Base-by-base conservation (phyloP, 2,888 invertebrate genomes). In the Ectemnius lituratus region DNA sequence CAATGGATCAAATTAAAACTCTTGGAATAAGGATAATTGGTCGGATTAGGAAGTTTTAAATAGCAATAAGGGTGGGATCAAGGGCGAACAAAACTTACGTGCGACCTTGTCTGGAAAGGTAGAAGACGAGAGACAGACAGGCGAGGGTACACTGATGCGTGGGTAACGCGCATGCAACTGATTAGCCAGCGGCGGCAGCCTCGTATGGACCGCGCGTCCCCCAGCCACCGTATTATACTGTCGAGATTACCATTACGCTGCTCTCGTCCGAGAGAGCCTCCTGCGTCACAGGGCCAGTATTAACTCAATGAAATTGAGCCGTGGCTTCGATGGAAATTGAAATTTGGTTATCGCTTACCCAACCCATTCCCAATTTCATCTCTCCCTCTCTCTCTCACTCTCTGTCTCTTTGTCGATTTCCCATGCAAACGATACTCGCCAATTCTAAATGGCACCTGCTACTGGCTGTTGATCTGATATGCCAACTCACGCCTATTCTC, bases 171-270 rank as follows among this genome's bases (percentile, higher is more conserved):
- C 37, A 62, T 59, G 74, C 60, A 62, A 65, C 52, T 64, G 74
- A 71, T 76, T 64, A 67, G 61, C 65, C 56, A 64, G 23, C 73
- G 67, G 66, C 76, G 65, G 61, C 59, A 64, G 23, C 73, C 70
- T 69, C 76, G 67, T 58, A 67, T 70, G 37, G 67, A 46, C 63
- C 58, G 61, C 65, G 57, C 23, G 61, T 57, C 16, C 52, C 49
- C 67, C 65, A 65, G 13, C 75, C 68, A 68, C 62, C 63, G 59
- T 16, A 58, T 64, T 65, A 57, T 37, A 27, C 45, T 45, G 8
- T 13, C 49, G 52, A 49, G 65, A 78, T 75, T 70, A 72, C 61
- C 23, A 57, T 57, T 46, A 62, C 37, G 45, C 59, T 14, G 27
- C 23, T 23, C 6, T 18, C 45, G 49, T 16, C 57, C 68, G 13